These are phyloP conservation scores for Pogonophryne albipinna DNA, from an alignment of 2,797 vertebrate genomes.

Conservation along the genomic window DNA sequence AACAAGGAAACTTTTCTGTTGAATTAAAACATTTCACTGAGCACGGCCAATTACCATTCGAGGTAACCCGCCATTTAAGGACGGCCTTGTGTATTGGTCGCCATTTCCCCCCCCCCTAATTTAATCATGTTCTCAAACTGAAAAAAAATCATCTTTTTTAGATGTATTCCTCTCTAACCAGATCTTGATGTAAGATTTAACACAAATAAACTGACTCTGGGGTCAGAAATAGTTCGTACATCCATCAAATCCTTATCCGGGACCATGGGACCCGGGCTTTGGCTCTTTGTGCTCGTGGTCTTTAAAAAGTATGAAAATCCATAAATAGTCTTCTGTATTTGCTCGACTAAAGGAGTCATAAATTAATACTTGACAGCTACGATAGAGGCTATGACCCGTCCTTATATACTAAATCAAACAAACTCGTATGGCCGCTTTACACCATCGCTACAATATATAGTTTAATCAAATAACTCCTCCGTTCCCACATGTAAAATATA, in stretches of 20 bases:
- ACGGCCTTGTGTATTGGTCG: not conserved
- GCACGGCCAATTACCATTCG: no score
- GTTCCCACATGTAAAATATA: constrained; percentile 15
- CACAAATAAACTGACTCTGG: constrained; percentile 2
- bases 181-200: constrained; percentile 6
- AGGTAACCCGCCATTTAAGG: not conserved
- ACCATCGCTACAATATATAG: not conserved
- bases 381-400: no score
- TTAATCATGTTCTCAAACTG: not conserved
- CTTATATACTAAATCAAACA: not conserved
- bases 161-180: not conserved
- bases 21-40: not conserved
- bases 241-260: not conserved
- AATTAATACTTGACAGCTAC: not conserved
- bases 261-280: not conserved
- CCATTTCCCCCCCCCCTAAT: not conserved
- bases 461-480: not conserved
- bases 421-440: not conserved
- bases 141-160: not conserved
- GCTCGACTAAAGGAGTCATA: not conserved
- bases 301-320: not conserved
- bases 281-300: not conserved
- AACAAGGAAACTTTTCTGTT: not conserved
- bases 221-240: constrained; percentile 6
- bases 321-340: not conserved